Evolutionary conservation across 2,888 invertebrate genomes (phyloP).

Genomic region (Sympetrum striolatum): DNA sequence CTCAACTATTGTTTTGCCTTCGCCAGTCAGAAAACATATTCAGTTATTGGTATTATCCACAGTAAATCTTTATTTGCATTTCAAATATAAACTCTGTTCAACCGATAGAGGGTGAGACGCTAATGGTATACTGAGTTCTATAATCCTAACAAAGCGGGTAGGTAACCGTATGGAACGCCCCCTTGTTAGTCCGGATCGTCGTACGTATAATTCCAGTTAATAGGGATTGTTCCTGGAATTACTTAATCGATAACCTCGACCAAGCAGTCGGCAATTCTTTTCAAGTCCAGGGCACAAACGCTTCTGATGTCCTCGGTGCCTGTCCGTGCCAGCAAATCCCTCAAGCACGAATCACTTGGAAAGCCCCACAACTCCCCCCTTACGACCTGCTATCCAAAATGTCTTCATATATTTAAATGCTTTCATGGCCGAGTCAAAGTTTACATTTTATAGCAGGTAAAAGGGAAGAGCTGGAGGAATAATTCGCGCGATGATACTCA

Average conservation of each 20-base stretch:
- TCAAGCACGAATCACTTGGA: background rate
- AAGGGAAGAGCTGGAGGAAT: too few relatives aligned
- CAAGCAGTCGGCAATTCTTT: background rate
- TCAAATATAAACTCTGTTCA: too few relatives aligned
- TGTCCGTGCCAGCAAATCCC: background rate
- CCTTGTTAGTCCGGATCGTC: too few relatives aligned
- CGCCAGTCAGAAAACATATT: too few relatives aligned
- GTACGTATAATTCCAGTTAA: background rate
- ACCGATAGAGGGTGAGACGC: too few relatives aligned
- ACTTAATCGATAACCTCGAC: constrained; percentile 20
- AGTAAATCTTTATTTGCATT: too few relatives aligned
- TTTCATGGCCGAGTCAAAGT: background rate
- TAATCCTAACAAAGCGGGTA: too few relatives aligned
- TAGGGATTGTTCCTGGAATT: background rate
- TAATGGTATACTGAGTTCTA: too few relatives aligned
- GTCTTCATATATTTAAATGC: background rate
- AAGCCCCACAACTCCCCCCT: background rate
- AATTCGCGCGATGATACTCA: too few relatives aligned
- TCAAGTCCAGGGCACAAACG: background rate
- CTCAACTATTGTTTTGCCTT: too few relatives aligned
- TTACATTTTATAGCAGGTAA: background rate
- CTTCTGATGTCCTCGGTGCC: constrained; percentile 2
- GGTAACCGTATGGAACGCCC: too few relatives aligned
- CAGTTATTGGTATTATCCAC: too few relatives aligned
- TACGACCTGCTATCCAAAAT: background rate